These are phyloP conservation scores for Zeuzera pyrina DNA, from an alignment of 2,888 invertebrate species.

Conservation along the genomic window DNA sequence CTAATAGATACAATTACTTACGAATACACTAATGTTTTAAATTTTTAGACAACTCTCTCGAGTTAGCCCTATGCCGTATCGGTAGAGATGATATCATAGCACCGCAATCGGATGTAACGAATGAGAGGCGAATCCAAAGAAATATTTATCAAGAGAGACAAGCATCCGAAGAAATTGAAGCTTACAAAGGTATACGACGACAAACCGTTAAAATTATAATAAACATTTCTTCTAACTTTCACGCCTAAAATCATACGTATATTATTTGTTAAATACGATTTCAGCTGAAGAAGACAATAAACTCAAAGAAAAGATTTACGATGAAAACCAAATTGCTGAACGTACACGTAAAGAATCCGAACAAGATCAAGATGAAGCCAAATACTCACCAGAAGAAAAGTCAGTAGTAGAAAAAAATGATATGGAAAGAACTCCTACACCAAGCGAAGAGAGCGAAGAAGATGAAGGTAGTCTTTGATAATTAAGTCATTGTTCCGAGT, in stretches of 20 bases:
- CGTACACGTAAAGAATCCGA: slow-evolving; percentile 45
- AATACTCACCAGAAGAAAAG: slow-evolving; percentile 87
- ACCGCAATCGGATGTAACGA: slow-evolving; percentile 80
- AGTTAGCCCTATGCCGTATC: slow-evolving; percentile 87
- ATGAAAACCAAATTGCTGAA: slow-evolving; percentile 50
- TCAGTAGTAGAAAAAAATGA: slow-evolving; percentile 79
- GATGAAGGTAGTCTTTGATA: slow-evolving; percentile 59
- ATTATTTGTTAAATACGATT: slow-evolving; percentile 9
- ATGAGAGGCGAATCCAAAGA: slow-evolving; percentile 63
- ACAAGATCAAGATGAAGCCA: slow-evolving; percentile 76
- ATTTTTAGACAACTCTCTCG: slow-evolving; percentile 79
- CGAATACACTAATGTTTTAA: neutral
- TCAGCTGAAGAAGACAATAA: slow-evolving; percentile 66
- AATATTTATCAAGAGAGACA: slow-evolving; percentile 69
- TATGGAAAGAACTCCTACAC: slow-evolving; percentile 45
- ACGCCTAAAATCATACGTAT: neutral
- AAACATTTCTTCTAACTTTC: too few species aligned
- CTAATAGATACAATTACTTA: too few species aligned
- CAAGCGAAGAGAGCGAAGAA: slow-evolving; percentile 69
- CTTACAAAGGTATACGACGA: slow-evolving; percentile 69
- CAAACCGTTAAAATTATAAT: too few species aligned
- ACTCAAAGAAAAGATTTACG: slow-evolving; percentile 53
- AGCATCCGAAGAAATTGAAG: slow-evolving; percentile 68
- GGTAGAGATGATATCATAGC: slow-evolving; percentile 93
- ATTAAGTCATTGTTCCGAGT: too few species aligned